Evolutionary conservation across 1,140 invertebrate species (phyloP).

Genomic region (Rhagoletis zephyria): DNA sequence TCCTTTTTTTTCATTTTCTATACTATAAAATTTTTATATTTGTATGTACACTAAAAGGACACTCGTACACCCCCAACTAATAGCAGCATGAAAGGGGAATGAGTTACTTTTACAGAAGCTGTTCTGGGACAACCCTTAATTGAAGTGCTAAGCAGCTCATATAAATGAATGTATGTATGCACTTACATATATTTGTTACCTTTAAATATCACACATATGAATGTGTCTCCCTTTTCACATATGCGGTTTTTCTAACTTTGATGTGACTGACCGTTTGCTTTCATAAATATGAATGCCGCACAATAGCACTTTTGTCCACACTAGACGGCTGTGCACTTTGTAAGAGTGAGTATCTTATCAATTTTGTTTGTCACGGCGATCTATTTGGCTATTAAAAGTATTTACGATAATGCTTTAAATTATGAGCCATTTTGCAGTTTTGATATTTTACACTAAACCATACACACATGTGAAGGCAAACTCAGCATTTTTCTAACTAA

Average conservation of each 20-base stretch:
- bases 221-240: neutral
- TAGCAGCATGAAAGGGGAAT: neutral
- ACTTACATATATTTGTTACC: neutral
- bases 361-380: slow-evolving; percentile 66
- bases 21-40: neutral
- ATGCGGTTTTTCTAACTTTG: slow-evolving; percentile 17
- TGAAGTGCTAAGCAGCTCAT: neutral
- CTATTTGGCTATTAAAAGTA: slow-evolving; percentile 59
- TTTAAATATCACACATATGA: neutral
- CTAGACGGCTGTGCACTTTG: slow-evolving; percentile 49
- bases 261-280: slow-evolving; percentile 50
- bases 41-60: neutral
- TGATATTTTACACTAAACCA: slow-evolving; percentile 48
- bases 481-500: neutral
- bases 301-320: slow-evolving; percentile 56
- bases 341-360: slow-evolving; percentile 58
- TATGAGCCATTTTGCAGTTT: slow-evolving; percentile 65
- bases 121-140: slow-evolving; percentile 20
- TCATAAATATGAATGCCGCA: neutral
- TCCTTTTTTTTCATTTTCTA: neutral
- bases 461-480: neutral
- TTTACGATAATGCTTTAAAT: slow-evolving; percentile 72
- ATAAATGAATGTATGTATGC: neutral
- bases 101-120: neutral
- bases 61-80: slow-evolving; percentile 39